phyloP scores from a whole-genome alignment of 2,113 vertebrate species.

The Laticauda colubrina region DNA sequence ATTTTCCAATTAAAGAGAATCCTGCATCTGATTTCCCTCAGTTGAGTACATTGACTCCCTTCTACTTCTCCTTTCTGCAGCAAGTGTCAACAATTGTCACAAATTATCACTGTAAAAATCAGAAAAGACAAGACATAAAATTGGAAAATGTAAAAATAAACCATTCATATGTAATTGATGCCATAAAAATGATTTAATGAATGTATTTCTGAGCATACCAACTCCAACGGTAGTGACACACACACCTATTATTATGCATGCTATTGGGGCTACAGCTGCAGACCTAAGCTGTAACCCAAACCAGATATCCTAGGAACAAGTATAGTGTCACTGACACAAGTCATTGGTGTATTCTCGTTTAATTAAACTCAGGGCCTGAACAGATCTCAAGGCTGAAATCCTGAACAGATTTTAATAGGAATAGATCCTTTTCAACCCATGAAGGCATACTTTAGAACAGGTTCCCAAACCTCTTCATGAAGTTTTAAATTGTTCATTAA shows the following conservation, averaged over 20 bases:
- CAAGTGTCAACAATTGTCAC: not conserved
- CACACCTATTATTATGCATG: slow-evolving; percentile 12
- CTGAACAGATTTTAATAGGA: not conserved
- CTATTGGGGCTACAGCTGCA: not conserved
- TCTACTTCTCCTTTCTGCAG: not conserved
- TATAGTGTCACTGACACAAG: slow-evolving; percentile 18
- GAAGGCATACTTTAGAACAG: not conserved
- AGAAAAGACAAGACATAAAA: not conserved
- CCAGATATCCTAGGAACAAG: slow-evolving; percentile 15
- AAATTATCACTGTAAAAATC: not conserved
- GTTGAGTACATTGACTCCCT: not conserved
- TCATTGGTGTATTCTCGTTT: not conserved
- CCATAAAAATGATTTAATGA: not conserved
- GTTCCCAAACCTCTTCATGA: not conserved
- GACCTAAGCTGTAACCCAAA: slow-evolving; percentile 23
- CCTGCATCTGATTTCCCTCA: not conserved
- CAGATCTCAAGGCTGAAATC: not conserved
- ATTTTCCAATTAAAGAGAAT: not conserved
- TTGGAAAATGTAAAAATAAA: not conserved
- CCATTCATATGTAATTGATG: not conserved
- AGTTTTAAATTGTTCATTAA: not conserved
- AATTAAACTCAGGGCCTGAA: slow-evolving; percentile 3
- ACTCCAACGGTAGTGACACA: not conserved
- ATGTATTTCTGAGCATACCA: slow-evolving; percentile 1
- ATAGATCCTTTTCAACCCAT: not conserved